Percentiles rank a stretch among this genome's conserved stretches.
These are phyloP conservation scores for Macrotus californicus DNA, from an alignment of 2,113 vertebrate species.

Conservation along the genomic window DNA sequence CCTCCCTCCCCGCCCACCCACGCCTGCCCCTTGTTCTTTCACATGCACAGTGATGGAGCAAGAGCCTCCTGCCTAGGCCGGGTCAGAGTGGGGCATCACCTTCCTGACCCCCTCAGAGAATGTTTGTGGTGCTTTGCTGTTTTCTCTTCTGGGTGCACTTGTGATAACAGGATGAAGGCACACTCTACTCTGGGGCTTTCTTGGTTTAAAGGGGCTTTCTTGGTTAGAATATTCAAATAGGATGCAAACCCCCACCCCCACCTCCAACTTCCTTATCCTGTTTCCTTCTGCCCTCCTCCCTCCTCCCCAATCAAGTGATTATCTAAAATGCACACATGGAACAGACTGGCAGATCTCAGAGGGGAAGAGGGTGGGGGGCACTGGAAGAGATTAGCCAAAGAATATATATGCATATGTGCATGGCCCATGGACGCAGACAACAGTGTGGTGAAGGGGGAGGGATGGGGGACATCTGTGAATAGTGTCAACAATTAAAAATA, in stretches of 20 bases:
- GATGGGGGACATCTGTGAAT: no score
- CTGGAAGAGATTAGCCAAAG: no score
- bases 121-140: not conserved
- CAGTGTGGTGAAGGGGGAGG: no score
- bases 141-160: conserved; percentile 27
- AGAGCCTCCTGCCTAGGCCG: not conserved
- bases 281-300: not conserved
- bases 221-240: conserved; percentile 24
- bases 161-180: conserved; percentile 11
- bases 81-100: not conserved
- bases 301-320: not conserved
- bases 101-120: not conserved
- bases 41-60: not conserved
- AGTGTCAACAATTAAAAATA: no score
- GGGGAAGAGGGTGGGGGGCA: no score
- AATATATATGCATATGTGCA: no score
- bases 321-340: not conserved
- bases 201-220: conserved; percentile 22
- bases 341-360: no score
- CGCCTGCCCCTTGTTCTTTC: not conserved
- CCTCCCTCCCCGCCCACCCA: not conserved
- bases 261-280: not conserved
- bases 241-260: not conserved
- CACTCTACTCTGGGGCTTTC: conserved; percentile 24
- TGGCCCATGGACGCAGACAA: no score